phyloP scores from a whole-genome alignment of 2,113 vertebrate genomes.

The Calidris pugnax region DNA sequence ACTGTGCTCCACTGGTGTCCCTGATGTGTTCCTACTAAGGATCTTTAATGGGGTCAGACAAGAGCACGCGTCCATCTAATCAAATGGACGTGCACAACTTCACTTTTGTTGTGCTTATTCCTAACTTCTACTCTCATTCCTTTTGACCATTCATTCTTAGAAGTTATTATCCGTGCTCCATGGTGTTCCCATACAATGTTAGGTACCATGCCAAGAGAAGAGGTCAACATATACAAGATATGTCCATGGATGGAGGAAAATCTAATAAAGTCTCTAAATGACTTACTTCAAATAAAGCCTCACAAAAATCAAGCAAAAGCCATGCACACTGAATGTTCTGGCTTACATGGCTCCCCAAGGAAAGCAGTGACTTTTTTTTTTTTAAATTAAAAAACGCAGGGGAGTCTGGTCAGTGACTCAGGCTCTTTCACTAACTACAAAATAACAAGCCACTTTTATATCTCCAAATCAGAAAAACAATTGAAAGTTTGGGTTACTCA shows the following conservation, averaged over 20 bases:
- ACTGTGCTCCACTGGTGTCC: not conserved
- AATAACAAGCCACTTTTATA: not conserved
- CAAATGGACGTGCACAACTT: not conserved
- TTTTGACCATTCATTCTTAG: not conserved
- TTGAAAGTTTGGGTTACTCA: conserved; percentile 14
- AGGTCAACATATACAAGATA: not conserved
- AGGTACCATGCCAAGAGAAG: not conserved
- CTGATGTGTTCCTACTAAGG: not conserved
- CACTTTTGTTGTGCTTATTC: not conserved
- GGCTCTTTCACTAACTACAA: not conserved
- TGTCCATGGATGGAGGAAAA: not conserved
- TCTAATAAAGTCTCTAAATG: not conserved
- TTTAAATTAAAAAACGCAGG: not conserved
- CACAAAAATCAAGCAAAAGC: not conserved
- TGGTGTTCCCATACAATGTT: not conserved
- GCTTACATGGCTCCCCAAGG: not conserved
- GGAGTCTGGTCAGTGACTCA: not conserved
- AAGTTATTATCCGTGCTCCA: not conserved
- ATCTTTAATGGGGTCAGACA: not conserved
- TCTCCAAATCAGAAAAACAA: not conserved
- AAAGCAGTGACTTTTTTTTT: not conserved
- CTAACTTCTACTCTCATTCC: not conserved
- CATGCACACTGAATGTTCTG: not conserved
- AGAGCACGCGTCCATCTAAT: not conserved
- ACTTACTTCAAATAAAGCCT: not conserved